Evolutionary conservation across 1,140 invertebrate genomes (phyloP).

Genomic region (Ceratoteleas bidentatus): DNA sequence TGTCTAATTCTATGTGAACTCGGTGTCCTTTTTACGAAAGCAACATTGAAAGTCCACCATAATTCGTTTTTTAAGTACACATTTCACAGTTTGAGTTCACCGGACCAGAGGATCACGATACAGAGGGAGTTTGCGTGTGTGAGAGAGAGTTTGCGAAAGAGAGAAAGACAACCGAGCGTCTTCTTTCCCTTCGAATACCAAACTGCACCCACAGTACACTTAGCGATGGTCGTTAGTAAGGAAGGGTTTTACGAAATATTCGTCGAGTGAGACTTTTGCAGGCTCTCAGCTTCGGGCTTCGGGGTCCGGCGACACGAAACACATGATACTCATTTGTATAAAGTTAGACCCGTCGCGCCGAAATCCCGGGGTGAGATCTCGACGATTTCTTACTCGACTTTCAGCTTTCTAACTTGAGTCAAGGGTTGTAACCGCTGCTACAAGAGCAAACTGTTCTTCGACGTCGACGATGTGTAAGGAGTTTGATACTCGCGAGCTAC

Average conservation of each 20-base stretch:
- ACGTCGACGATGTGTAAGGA: constrained; percentile 23
- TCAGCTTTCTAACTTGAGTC: constrained; percentile 80
- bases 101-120: constrained; percentile 6
- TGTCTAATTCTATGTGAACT: constrained; percentile 34
- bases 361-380: constrained; percentile 35
- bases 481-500: constrained; percentile 1
- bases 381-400: constrained; percentile 69
- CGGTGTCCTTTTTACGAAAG: constrained; percentile 34
- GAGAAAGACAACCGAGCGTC: constrained; percentile 25
- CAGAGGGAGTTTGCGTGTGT: too few relatives aligned
- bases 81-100: constrained; percentile 35
- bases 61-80: constrained; percentile 41
- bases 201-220: constrained; percentile 60
- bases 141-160: too few relatives aligned
- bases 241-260: constrained; percentile 47
- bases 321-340: constrained; percentile 24
- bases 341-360: constrained; percentile 24
- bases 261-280: constrained; percentile 28
- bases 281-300: constrained; percentile 32
- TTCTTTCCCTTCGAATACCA: constrained; percentile 71
- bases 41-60: constrained; percentile 48
- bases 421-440: constrained; percentile 78
- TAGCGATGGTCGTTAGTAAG: constrained; percentile 43
- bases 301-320: constrained; percentile 1
- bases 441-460: constrained; percentile 35